phyloP scores from a whole-genome alignment of 2,888 invertebrate genomes.

The Hirtodrosophila duncani region DNA sequence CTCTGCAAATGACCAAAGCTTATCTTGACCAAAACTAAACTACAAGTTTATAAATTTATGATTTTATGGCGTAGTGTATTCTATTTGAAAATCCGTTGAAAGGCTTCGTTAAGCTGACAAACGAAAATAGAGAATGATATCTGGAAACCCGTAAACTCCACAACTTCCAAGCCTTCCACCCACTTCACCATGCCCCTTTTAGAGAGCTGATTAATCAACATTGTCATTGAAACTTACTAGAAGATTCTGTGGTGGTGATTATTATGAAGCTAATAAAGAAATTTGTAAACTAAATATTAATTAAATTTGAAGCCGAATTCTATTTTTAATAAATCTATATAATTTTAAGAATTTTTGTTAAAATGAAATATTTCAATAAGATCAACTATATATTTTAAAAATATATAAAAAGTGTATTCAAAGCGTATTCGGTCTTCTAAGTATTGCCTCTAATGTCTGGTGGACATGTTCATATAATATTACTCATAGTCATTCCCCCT shows the following conservation, averaged over 20 bases:
- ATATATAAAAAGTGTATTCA: not conserved
- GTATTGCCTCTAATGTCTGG: too few species aligned
- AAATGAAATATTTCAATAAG: not conserved
- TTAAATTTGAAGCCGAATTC: too few species aligned
- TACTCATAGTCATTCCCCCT: constrained; percentile 5
- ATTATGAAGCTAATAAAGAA: too few species aligned
- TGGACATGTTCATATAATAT: too few species aligned
- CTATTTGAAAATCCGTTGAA: constrained; percentile 15
- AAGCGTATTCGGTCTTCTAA: not conserved
- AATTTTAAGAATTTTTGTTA: not conserved
- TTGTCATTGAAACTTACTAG: too few species aligned
- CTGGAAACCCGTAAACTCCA: too few species aligned
- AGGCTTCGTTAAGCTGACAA: constrained; percentile 5
- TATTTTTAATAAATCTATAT: not conserved
- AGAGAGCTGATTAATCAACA: too few species aligned
- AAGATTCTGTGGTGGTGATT: too few species aligned
- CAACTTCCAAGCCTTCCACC: too few species aligned
- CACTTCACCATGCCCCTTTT: too few species aligned
- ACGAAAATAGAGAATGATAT: too few species aligned
- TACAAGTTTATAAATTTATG: constrained; percentile 62
- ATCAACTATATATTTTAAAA: not conserved
- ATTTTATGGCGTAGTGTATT: constrained; percentile 28
- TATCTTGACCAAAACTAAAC: constrained; percentile 52
- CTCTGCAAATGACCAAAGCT: constrained; percentile 54
- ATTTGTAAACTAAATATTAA: too few species aligned